A percentile compares a stretch with the other conserved stretches of the same genome.
These are phyloP conservation scores for Mythimna ferrago DNA, from an alignment of 2,888 invertebrate genomes.

Conservation along the genomic window DNA sequence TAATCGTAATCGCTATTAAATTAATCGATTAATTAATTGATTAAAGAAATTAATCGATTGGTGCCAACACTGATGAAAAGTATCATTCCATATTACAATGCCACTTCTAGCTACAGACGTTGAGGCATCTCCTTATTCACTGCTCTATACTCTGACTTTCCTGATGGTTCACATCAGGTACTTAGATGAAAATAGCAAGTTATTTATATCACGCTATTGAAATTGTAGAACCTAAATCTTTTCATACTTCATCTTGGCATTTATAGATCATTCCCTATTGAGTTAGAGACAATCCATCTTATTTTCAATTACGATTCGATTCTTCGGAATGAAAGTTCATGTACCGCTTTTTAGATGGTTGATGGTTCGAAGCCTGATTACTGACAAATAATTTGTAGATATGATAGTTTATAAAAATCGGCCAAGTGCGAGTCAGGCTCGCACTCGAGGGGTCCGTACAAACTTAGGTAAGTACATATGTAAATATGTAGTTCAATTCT, in stretches of 20 bases:
- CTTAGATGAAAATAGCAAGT: conserved; percentile 1
- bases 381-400: neutral
- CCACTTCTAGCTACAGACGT: too few relatives aligned
- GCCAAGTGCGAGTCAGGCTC: too few relatives aligned
- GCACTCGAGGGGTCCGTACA: too few relatives aligned
- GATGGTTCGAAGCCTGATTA: neutral
- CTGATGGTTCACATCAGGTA: neutral
- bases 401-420: too few relatives aligned
- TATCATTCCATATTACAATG: too few relatives aligned
- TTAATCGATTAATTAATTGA: too few relatives aligned
- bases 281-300: neutral
- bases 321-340: neutral
- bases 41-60: too few relatives aligned
- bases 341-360: neutral
- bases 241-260: neutral
- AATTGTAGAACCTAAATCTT: neutral
- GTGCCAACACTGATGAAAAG: too few relatives aligned
- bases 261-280: neutral
- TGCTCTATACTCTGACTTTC: neutral
- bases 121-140: too few relatives aligned
- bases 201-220: conserved; percentile 5
- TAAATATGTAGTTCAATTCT: too few relatives aligned
- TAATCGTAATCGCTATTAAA: too few relatives aligned
- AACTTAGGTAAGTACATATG: too few relatives aligned
- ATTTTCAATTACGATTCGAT: neutral